Evolutionary conservation across 2,113 vertebrate genomes (phyloP).

Genomic region (Pithys albifrons): DNA sequence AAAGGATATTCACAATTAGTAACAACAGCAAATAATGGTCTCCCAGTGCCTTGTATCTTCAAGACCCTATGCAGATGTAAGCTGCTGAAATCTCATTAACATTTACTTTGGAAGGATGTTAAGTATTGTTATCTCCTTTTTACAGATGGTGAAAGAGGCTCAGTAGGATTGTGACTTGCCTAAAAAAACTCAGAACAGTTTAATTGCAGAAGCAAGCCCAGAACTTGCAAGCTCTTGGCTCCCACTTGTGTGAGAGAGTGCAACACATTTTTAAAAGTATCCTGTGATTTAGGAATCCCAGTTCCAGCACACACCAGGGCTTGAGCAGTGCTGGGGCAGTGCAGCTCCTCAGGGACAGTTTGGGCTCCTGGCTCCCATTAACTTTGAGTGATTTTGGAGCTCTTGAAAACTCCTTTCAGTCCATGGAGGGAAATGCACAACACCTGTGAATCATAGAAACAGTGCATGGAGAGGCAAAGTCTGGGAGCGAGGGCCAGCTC

Average conservation of each 20-base stretch:
- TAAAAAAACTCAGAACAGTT: slow-evolving; percentile 18
- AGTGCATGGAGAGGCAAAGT: not conserved
- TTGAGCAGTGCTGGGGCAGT: not conserved
- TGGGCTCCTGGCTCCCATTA: slow-evolving; percentile 43
- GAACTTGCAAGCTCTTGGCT: slow-evolving; percentile 11
- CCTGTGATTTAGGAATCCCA: slow-evolving; percentile 23
- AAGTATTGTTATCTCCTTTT: slow-evolving; percentile 42
- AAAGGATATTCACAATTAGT: slow-evolving; percentile 58
- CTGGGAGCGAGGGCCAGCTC: not conserved
- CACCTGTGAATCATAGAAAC: slow-evolving; percentile 45
- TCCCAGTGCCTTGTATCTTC: slow-evolving; percentile 39
- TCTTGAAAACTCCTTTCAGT: slow-evolving; percentile 64
- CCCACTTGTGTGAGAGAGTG: not conserved
- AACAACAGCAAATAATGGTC: slow-evolving; percentile 36
- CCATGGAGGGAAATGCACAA: slow-evolving; percentile 5
- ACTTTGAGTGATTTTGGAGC: slow-evolving; percentile 62
- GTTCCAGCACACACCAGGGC: slow-evolving; percentile 15
- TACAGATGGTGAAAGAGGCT: slow-evolving; percentile 54
- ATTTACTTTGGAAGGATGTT: slow-evolving; percentile 39
- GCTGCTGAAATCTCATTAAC: slow-evolving; percentile 39
- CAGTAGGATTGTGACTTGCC: slow-evolving; percentile 29
- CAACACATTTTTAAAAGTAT: slow-evolving; percentile 42
- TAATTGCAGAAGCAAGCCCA: slow-evolving; percentile 53
- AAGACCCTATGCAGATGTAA: not conserved
- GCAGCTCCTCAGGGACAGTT: not conserved